Percentiles rank a stretch among this genome's conserved stretches.
phyloP scores from a whole-genome alignment of 37 sponge, comb jelly and placozoan species.

The Cliona cf. orientalis region DNA sequence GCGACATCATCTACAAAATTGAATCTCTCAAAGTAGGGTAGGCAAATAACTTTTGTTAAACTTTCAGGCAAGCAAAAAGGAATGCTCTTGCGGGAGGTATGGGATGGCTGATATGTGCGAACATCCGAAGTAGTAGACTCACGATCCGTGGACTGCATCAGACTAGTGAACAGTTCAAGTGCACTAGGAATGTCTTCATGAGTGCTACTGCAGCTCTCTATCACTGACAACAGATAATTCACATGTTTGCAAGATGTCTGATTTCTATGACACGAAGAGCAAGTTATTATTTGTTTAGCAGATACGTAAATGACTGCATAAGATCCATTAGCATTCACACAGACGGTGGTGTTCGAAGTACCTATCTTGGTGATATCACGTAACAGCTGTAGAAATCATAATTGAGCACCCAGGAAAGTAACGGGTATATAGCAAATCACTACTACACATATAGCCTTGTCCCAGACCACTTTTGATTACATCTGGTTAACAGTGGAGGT shows the following conservation, averaged over 20 bases:
- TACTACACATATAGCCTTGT: background rate
- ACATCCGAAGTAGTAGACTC: background rate
- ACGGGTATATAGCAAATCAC: no score
- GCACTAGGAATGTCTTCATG: background rate
- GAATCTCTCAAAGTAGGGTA: background rate
- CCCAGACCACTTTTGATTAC: no score
- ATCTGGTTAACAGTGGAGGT: no score
- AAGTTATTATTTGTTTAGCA: background rate
- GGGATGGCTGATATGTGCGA: background rate
- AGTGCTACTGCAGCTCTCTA: background rate
- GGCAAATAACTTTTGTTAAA: background rate
- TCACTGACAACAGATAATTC: background rate
- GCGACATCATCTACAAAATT: background rate
- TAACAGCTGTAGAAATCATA: no score
- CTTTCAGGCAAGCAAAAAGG: background rate
- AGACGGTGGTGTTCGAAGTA: no score
- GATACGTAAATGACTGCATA: constrained; percentile 12
- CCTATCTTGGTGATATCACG: no score
- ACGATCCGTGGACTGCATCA: background rate
- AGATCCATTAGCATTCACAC: constrained; percentile 7
- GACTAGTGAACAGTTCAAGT: background rate
- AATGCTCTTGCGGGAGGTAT: background rate
- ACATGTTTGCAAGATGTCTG: constrained; percentile 6
- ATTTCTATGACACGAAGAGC: background rate
- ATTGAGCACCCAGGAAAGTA: no score